These are phyloP conservation scores for Eupsilia transversa DNA, from an alignment of 2,888 invertebrate genomes.

Conservation along the genomic window DNA sequence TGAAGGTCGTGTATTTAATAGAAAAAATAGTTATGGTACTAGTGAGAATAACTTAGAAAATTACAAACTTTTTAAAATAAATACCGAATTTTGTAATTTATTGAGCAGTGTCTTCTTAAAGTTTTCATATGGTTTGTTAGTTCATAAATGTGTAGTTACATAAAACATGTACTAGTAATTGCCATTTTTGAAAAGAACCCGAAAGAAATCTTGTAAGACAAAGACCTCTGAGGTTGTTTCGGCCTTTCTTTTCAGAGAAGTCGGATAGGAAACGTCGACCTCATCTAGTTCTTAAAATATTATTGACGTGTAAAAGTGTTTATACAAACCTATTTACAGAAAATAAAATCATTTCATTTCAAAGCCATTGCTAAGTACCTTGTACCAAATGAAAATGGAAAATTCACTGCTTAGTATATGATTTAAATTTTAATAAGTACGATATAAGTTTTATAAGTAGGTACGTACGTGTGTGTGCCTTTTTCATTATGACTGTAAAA, in stretches of 20 bases:
- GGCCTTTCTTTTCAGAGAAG: too few species aligned
- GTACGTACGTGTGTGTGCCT: background rate
- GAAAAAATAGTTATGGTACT: background rate
- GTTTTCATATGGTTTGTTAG: background rate
- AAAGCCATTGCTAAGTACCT: too few species aligned
- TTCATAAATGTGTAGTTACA: background rate
- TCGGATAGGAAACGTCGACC: too few species aligned
- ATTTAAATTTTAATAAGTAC: slow-evolving; percentile 9
- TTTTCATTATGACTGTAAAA: slow-evolving; percentile 20
- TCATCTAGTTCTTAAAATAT: too few species aligned
- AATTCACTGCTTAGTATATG: background rate
- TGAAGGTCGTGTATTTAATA: background rate
- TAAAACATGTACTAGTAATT: background rate
- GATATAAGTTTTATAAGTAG: background rate
- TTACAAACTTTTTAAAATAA: background rate
- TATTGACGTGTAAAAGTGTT: too few species aligned
- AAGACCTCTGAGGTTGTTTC: too few species aligned
- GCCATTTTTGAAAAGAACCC: background rate
- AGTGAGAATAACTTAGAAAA: background rate
- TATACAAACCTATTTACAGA: too few species aligned
- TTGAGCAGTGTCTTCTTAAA: background rate
- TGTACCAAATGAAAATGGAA: background rate
- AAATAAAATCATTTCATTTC: too few species aligned
- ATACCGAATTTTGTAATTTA: background rate
- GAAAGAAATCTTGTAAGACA: background rate